phyloP scores from a whole-genome alignment of 1,140 invertebrate genomes.

The Cyclina sinensis region DNA sequence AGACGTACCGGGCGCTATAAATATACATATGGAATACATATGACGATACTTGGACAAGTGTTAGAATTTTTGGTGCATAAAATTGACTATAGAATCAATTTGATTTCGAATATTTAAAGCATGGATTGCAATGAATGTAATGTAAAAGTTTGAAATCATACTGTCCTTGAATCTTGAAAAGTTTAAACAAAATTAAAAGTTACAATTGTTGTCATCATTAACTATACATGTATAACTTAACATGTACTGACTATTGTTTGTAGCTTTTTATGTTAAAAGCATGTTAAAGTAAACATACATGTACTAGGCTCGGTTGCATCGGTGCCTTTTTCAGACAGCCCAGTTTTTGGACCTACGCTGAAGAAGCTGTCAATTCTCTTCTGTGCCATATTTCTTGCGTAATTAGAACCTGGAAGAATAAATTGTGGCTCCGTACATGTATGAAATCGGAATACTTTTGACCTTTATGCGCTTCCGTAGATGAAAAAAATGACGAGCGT shows the following conservation, averaged over 20 bases:
- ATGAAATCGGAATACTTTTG: constrained; percentile 31
- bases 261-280: constrained; percentile 34
- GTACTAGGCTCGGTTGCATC: constrained; percentile 39
- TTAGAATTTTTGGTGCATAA: constrained; percentile 43
- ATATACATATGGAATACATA: constrained; percentile 35
- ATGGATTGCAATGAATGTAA: constrained; percentile 27
- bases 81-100: constrained; percentile 49
- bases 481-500: neutral
- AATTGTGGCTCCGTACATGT: neutral
- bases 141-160: constrained; percentile 32
- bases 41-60: constrained; percentile 32
- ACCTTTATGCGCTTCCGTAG: constrained; percentile 49
- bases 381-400: constrained; percentile 18
- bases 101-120: constrained; percentile 48
- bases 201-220: constrained; percentile 34
- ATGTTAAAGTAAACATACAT: constrained; percentile 35
- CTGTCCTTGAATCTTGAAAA: constrained; percentile 33
- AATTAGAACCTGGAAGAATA: constrained; percentile 26
- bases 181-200: constrained; percentile 35
- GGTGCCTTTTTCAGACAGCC: neutral
- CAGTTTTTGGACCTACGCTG: neutral
- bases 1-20: constrained; percentile 31
- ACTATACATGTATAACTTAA: constrained; percentile 14
- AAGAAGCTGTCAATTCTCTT: constrained; percentile 31
- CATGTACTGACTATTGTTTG: constrained; percentile 25